Conservation (phyloP, 2,797 vertebrate species). For the Champsocephalus gunnari region DNA sequence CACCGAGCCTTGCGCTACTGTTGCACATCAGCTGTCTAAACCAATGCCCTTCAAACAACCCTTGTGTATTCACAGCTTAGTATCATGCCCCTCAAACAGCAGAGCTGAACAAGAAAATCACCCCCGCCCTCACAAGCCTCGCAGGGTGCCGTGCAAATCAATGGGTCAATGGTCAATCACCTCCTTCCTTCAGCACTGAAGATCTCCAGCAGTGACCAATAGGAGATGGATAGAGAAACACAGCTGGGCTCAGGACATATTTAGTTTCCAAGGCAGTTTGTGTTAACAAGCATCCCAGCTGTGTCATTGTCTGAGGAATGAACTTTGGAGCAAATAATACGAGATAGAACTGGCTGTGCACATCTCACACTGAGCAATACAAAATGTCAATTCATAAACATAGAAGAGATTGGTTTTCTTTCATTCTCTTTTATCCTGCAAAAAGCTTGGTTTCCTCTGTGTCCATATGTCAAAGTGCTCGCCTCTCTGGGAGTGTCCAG, state of each 20-base stretch:
- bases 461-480: constrained; percentile 41
- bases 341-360: not conserved
- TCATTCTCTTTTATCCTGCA: not conserved
- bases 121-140: constrained; percentile 4
- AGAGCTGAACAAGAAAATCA: constrained; percentile 9
- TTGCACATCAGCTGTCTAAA: constrained; percentile 42
- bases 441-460: constrained; percentile 3
- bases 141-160: constrained; percentile 34
- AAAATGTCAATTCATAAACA: constrained; percentile 31
- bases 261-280: constrained; percentile 30
- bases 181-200: constrained; percentile 3
- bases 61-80: constrained; percentile 9
- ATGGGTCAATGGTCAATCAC: constrained; percentile 27
- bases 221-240: constrained; percentile 10
- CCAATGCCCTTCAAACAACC: constrained; percentile 42
- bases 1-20: constrained; percentile 10
- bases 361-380: constrained; percentile 10
- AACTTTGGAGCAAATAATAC: not conserved
- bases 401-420: not conserved
- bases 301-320: constrained; percentile 19
- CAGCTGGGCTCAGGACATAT: constrained; percentile 37
- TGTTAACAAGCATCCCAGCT: constrained; percentile 26
- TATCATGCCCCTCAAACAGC: constrained; percentile 1
- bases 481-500: constrained; percentile 35
- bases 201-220: constrained; percentile 26